A percentile compares a stretch with the other conserved stretches of the same genome.
These are phyloP conservation scores for Esox masquinongy DNA, from an alignment of 2,797 vertebrate genomes.

Conservation along the genomic window DNA sequence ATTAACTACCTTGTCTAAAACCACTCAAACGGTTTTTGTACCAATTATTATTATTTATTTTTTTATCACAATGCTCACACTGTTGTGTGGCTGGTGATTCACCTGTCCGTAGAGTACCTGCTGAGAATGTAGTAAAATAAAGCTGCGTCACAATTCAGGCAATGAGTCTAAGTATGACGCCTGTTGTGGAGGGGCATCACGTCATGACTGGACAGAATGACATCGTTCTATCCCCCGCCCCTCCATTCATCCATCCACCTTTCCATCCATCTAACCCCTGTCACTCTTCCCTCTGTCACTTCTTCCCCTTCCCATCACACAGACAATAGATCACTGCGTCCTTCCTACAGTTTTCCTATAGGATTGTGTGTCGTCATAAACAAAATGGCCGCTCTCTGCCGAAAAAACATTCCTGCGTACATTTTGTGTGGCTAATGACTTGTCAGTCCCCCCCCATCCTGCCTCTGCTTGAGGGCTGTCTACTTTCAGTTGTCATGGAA, in stretches of 20 bases:
- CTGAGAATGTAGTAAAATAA: neutral
- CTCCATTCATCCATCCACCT: slow-evolving; percentile 54
- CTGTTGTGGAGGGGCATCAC: slow-evolving; percentile 38
- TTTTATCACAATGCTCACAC: too few species aligned
- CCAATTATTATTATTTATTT: too few species aligned
- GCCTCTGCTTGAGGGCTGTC: neutral
- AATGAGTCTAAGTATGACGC: slow-evolving; percentile 1
- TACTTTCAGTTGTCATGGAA: neutral
- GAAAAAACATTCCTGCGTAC: too few species aligned
- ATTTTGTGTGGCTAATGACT: slow-evolving; percentile 31
- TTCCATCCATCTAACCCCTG: slow-evolving; percentile 39
- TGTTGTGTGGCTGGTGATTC: too few species aligned
- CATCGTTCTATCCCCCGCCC: slow-evolving; percentile 24
- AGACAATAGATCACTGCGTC: too few species aligned
- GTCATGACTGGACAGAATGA: slow-evolving; percentile 51
- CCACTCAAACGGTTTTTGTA: too few species aligned
- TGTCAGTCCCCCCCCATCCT: slow-evolving; percentile 14
- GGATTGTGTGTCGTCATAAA: too few species aligned
- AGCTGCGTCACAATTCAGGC: neutral
- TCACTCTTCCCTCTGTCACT: slow-evolving; percentile 49
- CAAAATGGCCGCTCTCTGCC: too few species aligned
- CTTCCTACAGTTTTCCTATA: too few species aligned
- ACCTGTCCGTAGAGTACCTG: too few species aligned
- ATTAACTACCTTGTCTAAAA: too few species aligned
- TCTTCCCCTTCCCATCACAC: too few species aligned